A percentile compares a stretch with the other conserved stretches of the same genome.
Conservation (phyloP, 2,113 vertebrate genomes). For the Esox niger region DNA sequence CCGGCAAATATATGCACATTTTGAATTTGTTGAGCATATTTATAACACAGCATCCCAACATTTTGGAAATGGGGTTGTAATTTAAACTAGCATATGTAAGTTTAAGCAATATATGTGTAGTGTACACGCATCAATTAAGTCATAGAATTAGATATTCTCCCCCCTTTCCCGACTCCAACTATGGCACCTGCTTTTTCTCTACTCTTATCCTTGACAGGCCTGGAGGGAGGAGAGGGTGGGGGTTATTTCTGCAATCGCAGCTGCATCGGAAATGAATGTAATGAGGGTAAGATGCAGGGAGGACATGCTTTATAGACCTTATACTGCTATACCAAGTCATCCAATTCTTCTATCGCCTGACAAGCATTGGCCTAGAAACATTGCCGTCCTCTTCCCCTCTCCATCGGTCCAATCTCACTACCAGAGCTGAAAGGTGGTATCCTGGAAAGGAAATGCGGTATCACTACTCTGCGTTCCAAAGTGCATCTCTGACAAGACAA, state of each 20-base stretch:
- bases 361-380: background rate
- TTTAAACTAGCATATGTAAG: no score
- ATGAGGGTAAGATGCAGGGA: background rate
- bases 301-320: background rate
- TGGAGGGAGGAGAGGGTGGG: background rate
- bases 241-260: background rate
- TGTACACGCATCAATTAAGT: no score
- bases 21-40: no score
- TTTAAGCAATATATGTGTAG: no score
- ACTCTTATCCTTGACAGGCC: no score
- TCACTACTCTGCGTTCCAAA: background rate
- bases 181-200: background rate
- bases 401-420: background rate
- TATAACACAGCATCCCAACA: no score
- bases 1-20: no score
- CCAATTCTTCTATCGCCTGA: background rate
- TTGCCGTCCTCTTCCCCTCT: background rate
- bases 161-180: background rate
- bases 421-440: background rate
- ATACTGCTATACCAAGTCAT: background rate
- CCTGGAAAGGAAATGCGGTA: background rate
- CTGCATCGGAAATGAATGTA: no score
- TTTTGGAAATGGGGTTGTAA: no score
- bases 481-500: conserved; percentile 9
- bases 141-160: background rate